Conservation (phyloP, 2,888 invertebrate genomes). For the Rhyacophila evoluta region DNA sequence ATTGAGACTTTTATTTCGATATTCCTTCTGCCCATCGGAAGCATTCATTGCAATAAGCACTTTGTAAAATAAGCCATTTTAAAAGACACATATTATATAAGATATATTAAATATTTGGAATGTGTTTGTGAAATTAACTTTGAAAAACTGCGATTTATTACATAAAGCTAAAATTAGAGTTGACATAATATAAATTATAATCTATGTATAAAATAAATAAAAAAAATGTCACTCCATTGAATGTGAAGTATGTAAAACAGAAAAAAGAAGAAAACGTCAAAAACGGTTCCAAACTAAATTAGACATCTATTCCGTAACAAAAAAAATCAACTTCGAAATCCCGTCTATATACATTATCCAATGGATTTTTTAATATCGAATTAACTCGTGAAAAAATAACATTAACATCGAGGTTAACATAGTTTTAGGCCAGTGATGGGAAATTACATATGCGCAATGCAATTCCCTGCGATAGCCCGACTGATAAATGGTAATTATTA, state of each 20-base stretch:
- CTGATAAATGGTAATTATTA: no score
- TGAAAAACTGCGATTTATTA: background rate
- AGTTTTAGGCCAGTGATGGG: background rate
- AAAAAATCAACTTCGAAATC: background rate
- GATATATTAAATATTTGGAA: background rate
- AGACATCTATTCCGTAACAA: background rate
- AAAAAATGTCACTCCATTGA: background rate
- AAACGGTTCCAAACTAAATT: background rate
- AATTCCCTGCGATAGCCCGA: background rate
- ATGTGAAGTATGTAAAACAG: background rate
- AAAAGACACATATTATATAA: background rate
- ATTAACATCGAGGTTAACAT: background rate
- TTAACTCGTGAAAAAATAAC: background rate
- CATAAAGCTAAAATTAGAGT: background rate
- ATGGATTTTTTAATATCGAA: background rate
- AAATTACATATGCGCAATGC: background rate
- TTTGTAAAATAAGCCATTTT: slow-evolving; percentile 1
- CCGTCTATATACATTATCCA: background rate
- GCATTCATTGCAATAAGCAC: background rate
- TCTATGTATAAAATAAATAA: background rate
- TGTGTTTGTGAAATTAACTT: slow-evolving; percentile 7
- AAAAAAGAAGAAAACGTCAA: background rate
- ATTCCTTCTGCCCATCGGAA: background rate
- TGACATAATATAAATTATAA: slow-evolving; percentile 1
- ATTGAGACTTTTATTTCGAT: background rate